Evolutionary conservation across 2,113 vertebrate genomes (phyloP).

Genomic region (Hyperoodon ampullatus): DNA sequence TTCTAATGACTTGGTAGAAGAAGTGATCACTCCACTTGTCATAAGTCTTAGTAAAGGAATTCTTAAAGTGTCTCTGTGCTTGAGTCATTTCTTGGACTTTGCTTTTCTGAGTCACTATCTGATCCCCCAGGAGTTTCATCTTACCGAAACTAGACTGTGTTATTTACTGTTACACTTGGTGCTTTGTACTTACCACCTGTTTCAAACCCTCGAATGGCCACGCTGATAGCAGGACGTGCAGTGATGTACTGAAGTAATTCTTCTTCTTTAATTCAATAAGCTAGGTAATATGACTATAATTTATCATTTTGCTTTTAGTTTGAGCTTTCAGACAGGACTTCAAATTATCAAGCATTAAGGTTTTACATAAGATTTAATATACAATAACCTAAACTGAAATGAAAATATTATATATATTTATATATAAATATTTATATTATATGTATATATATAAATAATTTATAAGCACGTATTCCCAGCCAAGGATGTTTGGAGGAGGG

Average conservation of each 20-base stretch:
- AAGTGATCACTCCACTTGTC: background rate
- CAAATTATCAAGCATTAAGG: background rate
- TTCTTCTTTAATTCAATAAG: slow-evolving; percentile 44
- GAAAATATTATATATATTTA: background rate
- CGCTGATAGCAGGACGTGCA: background rate
- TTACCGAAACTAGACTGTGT: slow-evolving; percentile 68
- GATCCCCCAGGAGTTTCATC: background rate
- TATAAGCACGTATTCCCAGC: background rate
- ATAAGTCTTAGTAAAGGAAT: slow-evolving; percentile 27
- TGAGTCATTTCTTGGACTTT: slow-evolving; percentile 65
- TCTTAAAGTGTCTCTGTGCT: slow-evolving; percentile 22
- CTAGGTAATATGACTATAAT: background rate
- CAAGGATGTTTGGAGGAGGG: background rate
- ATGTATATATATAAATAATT: background rate
- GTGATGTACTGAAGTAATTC: background rate
- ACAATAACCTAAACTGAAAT: background rate
- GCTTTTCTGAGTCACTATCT: slow-evolving; percentile 70
- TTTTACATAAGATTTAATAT: background rate
- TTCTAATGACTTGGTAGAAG: background rate
- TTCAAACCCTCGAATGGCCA: slow-evolving; percentile 1
- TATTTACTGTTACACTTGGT: slow-evolving; percentile 69
- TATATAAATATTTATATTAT: background rate
- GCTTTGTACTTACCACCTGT: slow-evolving; percentile 59
- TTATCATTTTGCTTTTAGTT: slow-evolving; percentile 25
- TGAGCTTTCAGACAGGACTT: background rate